Percentiles rank a stretch among this genome's conserved stretches.
Conservation (phyloP, 2,888 invertebrate species). For the Drosophila colorata region DNA sequence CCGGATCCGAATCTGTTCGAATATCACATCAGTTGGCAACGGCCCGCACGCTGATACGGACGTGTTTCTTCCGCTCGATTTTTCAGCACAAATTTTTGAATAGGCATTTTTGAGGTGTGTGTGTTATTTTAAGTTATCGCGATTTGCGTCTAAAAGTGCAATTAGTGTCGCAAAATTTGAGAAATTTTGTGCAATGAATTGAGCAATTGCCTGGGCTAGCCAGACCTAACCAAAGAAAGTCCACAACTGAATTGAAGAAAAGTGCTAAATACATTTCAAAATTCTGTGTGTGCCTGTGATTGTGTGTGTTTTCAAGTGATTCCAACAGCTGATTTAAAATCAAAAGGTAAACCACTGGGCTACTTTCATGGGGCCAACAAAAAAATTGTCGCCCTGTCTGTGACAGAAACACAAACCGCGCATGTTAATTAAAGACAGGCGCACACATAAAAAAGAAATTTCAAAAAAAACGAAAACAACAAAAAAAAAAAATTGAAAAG, state of each 20-base stretch:
- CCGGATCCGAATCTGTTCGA: constrained; percentile 47
- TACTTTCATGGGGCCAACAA: constrained; percentile 9
- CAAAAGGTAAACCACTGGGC: constrained; percentile 29
- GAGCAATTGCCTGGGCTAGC: constrained; percentile 47
- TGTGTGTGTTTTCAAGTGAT: background rate
- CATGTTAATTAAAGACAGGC: constrained; percentile 72
- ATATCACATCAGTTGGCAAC: constrained; percentile 74
- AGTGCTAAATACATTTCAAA: constrained; percentile 33
- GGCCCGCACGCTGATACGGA: constrained; percentile 67
- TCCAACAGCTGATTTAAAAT: constrained; percentile 19
- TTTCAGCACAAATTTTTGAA: constrained; percentile 1
- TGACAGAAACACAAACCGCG: constrained; percentile 34
- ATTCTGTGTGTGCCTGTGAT: background rate
- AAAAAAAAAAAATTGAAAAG: constrained; percentile 12
- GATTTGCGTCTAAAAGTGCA: constrained; percentile 69
- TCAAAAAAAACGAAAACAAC: constrained; percentile 23
- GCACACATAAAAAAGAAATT: constrained; percentile 11
- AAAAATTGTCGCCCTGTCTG: constrained; percentile 26
- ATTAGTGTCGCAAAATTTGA: constrained; percentile 62
- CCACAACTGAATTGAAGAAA: constrained; percentile 1
- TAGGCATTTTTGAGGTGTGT: constrained; percentile 25
- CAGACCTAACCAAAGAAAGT: constrained; percentile 21
- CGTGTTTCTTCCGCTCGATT: constrained; percentile 49
- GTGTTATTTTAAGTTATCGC: constrained; percentile 75
- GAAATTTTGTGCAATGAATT: constrained; percentile 61